Base-by-base conservation (phyloP, 1,140 invertebrate genomes). In the Halyomorpha halys region DNA sequence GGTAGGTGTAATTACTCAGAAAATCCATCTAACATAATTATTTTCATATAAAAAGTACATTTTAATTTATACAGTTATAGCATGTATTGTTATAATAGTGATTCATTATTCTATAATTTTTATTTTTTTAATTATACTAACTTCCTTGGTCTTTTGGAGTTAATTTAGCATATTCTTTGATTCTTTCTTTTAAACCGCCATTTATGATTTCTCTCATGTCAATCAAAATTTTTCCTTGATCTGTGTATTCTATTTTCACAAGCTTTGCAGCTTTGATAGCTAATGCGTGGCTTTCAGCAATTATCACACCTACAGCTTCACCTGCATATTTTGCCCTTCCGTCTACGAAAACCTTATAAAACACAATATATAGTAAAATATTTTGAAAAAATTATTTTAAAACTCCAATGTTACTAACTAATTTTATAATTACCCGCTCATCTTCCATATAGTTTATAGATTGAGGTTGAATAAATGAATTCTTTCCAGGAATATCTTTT, bases 401-500 rank as follows among this genome's bases (percentile, higher is more conserved):
- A 49, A 49, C n/a, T 19, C 3, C n/a, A 49, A 49, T 4, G n/a
- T 49, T 49, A 49, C 11, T 6, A 6, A 3, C 2, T 4, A 47
- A 49, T 11, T 21, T 23, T 30, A 9, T 59, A 66, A 39, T 67
- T 53, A 67, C 66, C 21, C 15, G 19, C 44, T 67, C 66, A 53
- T 18, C 5, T 11, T 61, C 62, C 15, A 56, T 53, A 30, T 47
- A 53, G 47, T 39, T 39, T 39, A 61, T n/a, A 19, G 45, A 6
- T 27, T 47, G 54, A 25, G 34, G n/a, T 54, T 56, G 56, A 54
- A 66, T 54, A 59, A 70, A 85, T 8, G 73, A 70, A 73, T 90
- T 90, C 51, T 74, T 75, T 0, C 89, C 89, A 1, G 88, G 87
- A 23, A 93, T 80, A 73, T 91, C 89, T 69, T 83, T 83, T 1